phyloP scores from a whole-genome alignment of 2,113 vertebrate genomes.

The Cygnus buccinator region DNA sequence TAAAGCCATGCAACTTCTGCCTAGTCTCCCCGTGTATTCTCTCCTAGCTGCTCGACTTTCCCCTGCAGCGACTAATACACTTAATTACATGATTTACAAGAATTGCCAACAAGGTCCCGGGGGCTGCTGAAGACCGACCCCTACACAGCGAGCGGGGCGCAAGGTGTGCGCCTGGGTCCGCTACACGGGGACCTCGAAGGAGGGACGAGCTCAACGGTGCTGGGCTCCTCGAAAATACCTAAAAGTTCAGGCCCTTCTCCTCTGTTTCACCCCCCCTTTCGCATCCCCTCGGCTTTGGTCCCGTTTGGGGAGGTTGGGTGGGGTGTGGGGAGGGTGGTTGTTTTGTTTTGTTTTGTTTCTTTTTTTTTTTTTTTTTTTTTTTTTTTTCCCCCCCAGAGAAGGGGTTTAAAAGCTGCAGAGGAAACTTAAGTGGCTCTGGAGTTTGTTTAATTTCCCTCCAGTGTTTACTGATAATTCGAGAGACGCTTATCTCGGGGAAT shows the following conservation, averaged over 20 bases:
- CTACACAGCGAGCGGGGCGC: neutral
- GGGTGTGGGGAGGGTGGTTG: no score
- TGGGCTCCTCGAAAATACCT: neutral
- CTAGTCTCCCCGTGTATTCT: neutral
- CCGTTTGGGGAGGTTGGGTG: neutral
- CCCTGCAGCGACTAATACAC: constrained; percentile 13
- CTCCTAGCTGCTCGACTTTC: constrained; percentile 2
- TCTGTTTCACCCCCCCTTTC: neutral
- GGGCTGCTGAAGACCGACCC: neutral
- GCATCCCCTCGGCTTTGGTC: neutral
- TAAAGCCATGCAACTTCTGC: neutral
- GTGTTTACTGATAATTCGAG: constrained; percentile 73
- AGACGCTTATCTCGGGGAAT: constrained; percentile 77
- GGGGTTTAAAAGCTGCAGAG: neutral
- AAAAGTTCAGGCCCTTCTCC: neutral
- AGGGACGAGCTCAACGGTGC: neutral
- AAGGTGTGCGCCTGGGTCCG: neutral
- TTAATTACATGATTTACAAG: constrained; percentile 13
- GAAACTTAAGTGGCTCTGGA: constrained; percentile 46
- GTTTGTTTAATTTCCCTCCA: constrained; percentile 62
- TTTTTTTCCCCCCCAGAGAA: neutral
- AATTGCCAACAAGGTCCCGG: constrained; percentile 1
- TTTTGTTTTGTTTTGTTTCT: no score
- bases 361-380: neutral
- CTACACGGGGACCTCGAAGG: neutral